These are phyloP conservation scores for Synanthedon formicaeformis DNA, from an alignment of 2,888 invertebrate species.

Conservation along the genomic window DNA sequence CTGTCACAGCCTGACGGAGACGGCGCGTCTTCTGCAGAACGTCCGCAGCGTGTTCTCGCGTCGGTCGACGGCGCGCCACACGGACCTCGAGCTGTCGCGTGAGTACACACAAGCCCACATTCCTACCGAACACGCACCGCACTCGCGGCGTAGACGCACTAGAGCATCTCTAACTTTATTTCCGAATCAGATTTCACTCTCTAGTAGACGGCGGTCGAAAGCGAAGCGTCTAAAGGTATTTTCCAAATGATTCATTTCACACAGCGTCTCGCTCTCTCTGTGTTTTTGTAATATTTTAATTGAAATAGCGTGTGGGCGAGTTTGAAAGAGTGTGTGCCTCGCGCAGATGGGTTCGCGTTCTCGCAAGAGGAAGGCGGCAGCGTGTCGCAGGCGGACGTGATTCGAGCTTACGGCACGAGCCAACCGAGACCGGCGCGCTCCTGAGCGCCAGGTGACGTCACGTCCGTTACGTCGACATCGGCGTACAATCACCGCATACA, in stretches of 20 bases:
- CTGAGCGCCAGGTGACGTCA: slow-evolving; percentile 42
- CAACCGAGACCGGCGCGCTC: slow-evolving; percentile 84
- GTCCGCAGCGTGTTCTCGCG: slow-evolving; percentile 92
- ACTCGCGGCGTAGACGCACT: slow-evolving; percentile 25
- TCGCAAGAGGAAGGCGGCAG: slow-evolving; percentile 99
- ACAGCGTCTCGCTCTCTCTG: too few relatives aligned
- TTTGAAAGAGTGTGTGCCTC: neutral
- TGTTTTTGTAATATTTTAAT: too few relatives aligned
- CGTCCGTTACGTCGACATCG: slow-evolving; percentile 9
- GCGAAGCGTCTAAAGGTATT: slow-evolving; percentile 8
- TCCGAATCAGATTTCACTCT: neutral
- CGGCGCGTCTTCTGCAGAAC: slow-evolving; percentile 94
- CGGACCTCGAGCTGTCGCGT: slow-evolving; percentile 94
- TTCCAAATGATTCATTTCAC: neutral
- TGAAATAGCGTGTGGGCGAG: too few relatives aligned
- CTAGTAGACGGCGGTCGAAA: slow-evolving; percentile 3
- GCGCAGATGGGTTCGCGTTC: slow-evolving; percentile 96
- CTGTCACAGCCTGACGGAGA: slow-evolving; percentile 91
- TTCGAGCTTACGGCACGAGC: slow-evolving; percentile 96
- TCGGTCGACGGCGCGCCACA: slow-evolving; percentile 80
- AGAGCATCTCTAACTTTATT: slow-evolving; percentile 11
- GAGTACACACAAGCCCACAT: slow-evolving; percentile 68
- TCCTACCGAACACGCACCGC: slow-evolving; percentile 18
- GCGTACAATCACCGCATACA: slow-evolving; percentile 3
- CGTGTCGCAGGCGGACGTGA: slow-evolving; percentile 93